A percentile compares a stretch with the other conserved stretches of the same genome.
These are phyloP conservation scores for Fregata magnificens DNA, from an alignment of 2,113 vertebrate genomes.

Conservation along the genomic window DNA sequence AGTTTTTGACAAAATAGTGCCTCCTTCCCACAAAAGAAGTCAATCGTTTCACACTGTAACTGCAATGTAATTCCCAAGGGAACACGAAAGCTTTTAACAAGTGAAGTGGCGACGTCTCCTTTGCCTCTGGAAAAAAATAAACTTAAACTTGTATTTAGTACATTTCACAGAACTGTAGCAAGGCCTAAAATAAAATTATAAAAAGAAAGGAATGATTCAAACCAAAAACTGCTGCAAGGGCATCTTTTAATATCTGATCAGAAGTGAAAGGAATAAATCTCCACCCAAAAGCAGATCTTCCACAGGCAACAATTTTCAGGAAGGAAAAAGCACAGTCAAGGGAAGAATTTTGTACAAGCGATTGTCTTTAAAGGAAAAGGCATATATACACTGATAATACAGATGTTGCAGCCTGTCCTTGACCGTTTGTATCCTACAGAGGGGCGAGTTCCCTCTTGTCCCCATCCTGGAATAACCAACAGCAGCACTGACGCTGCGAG, in stretches of 20 bases:
- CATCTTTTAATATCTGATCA: not conserved
- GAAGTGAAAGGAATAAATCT: not conserved
- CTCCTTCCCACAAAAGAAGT: not conserved
- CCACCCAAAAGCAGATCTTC: not conserved
- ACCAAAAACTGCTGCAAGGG: not conserved
- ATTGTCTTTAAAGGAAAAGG: constrained; percentile 15
- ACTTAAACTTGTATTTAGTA: not conserved
- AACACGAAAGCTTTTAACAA: not conserved
- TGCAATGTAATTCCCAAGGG: not conserved
- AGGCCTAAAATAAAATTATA: not conserved
- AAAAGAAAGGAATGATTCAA: not conserved
- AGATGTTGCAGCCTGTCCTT: not conserved
- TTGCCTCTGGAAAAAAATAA: not conserved
- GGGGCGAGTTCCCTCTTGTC: fast-evolving
- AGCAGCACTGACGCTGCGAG: fast-evolving
- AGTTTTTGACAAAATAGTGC: not conserved
- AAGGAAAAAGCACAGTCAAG: constrained; percentile 2
- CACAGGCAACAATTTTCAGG: not conserved
- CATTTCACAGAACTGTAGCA: not conserved
- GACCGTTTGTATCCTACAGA: not conserved
- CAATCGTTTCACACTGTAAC: not conserved
- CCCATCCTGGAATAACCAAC: not conserved
- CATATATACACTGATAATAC: not conserved
- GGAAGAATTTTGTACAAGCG: not conserved
- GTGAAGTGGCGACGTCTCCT: not conserved